Evolutionary conservation across 2,113 vertebrate genomes (phyloP).

Genomic region (Pyxicephalus adspersus): DNA sequence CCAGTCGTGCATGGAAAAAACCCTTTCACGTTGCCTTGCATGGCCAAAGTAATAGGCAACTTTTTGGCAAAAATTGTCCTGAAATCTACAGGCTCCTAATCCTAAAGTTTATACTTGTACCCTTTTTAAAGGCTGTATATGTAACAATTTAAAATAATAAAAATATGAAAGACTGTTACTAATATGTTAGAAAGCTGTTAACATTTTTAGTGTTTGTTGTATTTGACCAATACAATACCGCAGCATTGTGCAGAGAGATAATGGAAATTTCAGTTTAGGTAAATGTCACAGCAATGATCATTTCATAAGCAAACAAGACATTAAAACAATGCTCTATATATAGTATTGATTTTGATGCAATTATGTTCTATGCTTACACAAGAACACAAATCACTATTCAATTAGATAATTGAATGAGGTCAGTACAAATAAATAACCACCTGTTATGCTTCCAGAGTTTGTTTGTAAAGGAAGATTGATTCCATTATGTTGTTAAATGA

Average conservation of each 20-base stretch:
- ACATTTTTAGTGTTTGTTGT: no score
- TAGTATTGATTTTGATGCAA: background rate
- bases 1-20: no score
- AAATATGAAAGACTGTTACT: no score
- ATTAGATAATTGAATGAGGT: background rate
- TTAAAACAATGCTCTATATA: background rate
- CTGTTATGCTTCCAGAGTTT: conserved; percentile 1
- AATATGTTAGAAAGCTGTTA: no score
- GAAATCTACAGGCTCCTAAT: no score
- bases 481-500: background rate
- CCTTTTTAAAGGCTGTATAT: no score
- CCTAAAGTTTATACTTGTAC: no score
- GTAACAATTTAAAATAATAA: no score
- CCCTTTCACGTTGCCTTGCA: no score
- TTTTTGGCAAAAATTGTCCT: no score
- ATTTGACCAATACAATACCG: no score
- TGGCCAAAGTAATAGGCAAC: no score
- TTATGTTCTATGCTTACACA: background rate
- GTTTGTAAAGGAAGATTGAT: background rate
- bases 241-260: background rate
- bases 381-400: background rate
- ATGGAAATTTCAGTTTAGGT: background rate
- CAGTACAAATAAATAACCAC: conserved; percentile 8
- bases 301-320: background rate
- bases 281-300: background rate